Conservation (phyloP, 2,888 invertebrate species). For the Automeris io region DNA sequence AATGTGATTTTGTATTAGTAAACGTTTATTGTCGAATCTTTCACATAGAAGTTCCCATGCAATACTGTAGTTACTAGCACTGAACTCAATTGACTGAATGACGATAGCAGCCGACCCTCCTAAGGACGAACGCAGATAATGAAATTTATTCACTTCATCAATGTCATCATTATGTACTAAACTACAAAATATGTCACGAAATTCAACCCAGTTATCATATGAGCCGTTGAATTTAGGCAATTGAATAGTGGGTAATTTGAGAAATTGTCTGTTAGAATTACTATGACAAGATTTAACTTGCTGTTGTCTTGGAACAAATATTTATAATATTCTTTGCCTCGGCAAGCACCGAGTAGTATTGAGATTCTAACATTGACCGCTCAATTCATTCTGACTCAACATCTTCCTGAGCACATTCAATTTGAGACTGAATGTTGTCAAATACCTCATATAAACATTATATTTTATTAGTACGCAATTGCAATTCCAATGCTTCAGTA, state of each 20-base stretch:
- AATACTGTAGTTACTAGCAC: slow-evolving; percentile 14
- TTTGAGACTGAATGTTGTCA: too few species aligned
- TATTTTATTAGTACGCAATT: too few species aligned
- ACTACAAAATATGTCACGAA: slow-evolving; percentile 18
- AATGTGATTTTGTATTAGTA: slow-evolving; percentile 20
- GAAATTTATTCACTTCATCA: slow-evolving; percentile 20
- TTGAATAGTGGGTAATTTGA: slow-evolving; percentile 21
- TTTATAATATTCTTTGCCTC: too few species aligned
- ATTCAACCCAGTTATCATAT: slow-evolving; percentile 21
- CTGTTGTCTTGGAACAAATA: too few species aligned
- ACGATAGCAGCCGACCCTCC: slow-evolving; percentile 18
- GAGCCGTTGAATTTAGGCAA: slow-evolving; percentile 19
- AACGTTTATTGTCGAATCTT: slow-evolving; percentile 12
- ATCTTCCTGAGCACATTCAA: too few species aligned
- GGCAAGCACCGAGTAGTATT: too few species aligned
- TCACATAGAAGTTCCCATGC: slow-evolving; percentile 21
- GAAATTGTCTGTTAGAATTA: too few species aligned
- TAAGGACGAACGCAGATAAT: slow-evolving; percentile 19
- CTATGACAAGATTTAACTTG: too few species aligned
- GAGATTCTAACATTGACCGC: too few species aligned
- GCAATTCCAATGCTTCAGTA: too few species aligned
- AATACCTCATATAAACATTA: too few species aligned
- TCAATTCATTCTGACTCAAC: too few species aligned
- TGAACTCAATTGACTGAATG: slow-evolving; percentile 18
- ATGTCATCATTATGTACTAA: slow-evolving; percentile 20